These are phyloP conservation scores for Corythoichthys haematopterus DNA, from an alignment of 2,113 vertebrate species.

Conservation along the genomic window DNA sequence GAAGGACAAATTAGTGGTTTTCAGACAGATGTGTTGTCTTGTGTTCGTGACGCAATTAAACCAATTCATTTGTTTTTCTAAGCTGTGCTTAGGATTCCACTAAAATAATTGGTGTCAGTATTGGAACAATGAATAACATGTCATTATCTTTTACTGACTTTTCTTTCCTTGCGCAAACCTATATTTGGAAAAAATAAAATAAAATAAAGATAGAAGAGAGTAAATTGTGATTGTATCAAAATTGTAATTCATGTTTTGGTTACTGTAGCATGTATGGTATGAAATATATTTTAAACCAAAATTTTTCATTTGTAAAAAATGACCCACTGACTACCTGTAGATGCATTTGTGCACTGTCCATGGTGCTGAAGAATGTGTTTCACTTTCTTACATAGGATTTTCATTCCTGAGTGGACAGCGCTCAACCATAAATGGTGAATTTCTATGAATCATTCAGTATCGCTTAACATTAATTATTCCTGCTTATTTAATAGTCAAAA, in stretches of 20 bases:
- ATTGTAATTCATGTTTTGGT: neutral
- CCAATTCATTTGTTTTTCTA: neutral
- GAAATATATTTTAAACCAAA: too few relatives aligned
- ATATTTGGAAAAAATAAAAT: neutral
- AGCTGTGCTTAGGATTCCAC: neutral
- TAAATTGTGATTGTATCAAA: too few relatives aligned
- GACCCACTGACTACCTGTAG: too few relatives aligned
- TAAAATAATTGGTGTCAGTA: neutral
- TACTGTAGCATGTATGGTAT: too few relatives aligned
- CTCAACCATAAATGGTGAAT: too few relatives aligned
- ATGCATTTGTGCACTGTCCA: slow-evolving; percentile 15
- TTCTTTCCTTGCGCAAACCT: neutral
- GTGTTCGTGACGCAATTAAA: neutral
- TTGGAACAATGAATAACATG: neutral
- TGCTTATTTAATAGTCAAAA: too few relatives aligned
- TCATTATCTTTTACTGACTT: neutral
- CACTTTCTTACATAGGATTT: neutral
- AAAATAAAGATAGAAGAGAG: neutral
- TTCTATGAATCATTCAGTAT: too few relatives aligned
- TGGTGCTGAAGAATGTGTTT: slow-evolving; percentile 38
- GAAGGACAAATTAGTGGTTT: neutral
- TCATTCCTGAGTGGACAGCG: neutral
- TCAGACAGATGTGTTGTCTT: neutral
- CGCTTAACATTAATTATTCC: too few relatives aligned
- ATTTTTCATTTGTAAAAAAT: too few relatives aligned